Base-by-base conservation (phyloP, 2,888 invertebrate genomes). In the Lampropteryx suffumata region DNA sequence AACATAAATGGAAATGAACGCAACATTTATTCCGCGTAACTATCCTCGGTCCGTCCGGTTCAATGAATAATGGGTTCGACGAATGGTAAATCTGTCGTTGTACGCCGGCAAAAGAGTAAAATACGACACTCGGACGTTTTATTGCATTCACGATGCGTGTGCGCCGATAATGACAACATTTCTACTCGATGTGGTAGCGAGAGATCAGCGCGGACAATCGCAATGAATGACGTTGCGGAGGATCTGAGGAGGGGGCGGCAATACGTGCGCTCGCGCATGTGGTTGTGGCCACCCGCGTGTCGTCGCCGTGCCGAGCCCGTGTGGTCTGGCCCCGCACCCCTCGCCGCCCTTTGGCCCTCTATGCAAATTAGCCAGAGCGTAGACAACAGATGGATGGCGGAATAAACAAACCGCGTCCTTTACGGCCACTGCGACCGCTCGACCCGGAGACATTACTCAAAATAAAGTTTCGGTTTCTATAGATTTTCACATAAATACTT, bases 311-410 rank as follows among this genome's bases (percentile, higher is more conserved):
- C 85, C 80, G 82, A 79, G 89, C 86, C 89, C 84, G 86, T 90
- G 91, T 91, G 91, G 91, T 91, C 91, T 88, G 84, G 64, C 71
- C 64, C 67, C 71, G 61, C 68, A 59, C 66, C 68, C 65, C 70
- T 54, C 68, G 30, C 62, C 52, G 65, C 61, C 67, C 66, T 63
- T 65, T 69, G 69, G 77, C 81, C 86, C 87, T 84, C 87, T 88
- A 90, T 90, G 90, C 90, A 90, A 89, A 90, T 90, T 90, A 88
- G 88, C 85, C 84, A 72, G 65, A 74, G 82, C 81, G 86, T 85
- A 88, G 88, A 89, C 88, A 89, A 89, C 89, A 89, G 89, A 89
- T 89, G 88, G 90, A 90, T 87, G 83, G 87, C 84, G 86, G 86
- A 87, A 89, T 89, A 86, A 89, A 89, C 88, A 89, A 86, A 84